Evolutionary conservation across 2,797 vertebrate species (phyloP).

Genomic region (Tangara arthus): DNA sequence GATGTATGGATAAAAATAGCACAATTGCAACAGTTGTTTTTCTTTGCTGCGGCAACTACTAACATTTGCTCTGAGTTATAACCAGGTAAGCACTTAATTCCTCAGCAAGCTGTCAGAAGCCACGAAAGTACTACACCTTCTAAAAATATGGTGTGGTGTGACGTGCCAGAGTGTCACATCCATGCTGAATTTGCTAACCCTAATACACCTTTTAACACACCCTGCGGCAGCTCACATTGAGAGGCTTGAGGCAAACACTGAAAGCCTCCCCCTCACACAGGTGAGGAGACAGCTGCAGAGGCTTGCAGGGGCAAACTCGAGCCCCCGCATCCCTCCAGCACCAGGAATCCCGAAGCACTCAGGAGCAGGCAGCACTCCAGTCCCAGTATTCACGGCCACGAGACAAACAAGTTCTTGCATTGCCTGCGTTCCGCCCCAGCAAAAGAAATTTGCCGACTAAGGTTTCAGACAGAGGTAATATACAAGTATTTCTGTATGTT

Average conservation of each 20-base stretch:
- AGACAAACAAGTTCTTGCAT: fast-evolving
- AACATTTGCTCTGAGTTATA: neutral
- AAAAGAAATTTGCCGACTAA: neutral
- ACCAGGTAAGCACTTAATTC: neutral
- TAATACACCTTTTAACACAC: neutral
- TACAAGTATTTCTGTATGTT: fast-evolving
- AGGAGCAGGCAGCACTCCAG: neutral
- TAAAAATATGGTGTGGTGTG: neutral
- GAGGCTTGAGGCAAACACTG: neutral
- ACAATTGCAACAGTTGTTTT: neutral
- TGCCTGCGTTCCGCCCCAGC: neutral
- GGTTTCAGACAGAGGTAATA: neutral
- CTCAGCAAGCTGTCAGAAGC: neutral
- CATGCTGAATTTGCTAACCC: neutral
- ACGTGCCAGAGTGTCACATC: neutral
- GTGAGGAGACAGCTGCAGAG: neutral
- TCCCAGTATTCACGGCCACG: neutral
- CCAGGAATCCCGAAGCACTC: neutral
- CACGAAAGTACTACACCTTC: neutral
- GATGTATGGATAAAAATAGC: neutral
- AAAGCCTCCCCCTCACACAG: neutral
- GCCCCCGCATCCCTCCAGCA: neutral
- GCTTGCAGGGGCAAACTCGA: neutral
- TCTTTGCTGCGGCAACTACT: neutral
- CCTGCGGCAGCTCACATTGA: neutral